A percentile compares a stretch with the other conserved stretches of the same genome.
These are phyloP conservation scores for Paramormyrops kingsleyae DNA, from an alignment of 2,113 vertebrate genomes.

Conservation along the genomic window DNA sequence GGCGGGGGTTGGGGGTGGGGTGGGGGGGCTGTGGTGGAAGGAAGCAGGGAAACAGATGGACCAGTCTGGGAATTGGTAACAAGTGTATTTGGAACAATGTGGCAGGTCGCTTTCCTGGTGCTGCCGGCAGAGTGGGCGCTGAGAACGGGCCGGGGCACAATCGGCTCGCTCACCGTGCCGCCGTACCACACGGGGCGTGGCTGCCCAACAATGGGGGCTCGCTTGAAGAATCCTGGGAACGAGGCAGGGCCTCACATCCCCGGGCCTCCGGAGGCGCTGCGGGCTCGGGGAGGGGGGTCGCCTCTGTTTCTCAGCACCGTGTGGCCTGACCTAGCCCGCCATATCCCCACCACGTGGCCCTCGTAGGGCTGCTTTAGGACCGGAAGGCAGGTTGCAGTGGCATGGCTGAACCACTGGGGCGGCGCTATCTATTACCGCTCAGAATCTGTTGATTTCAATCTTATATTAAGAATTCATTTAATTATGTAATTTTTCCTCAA, in stretches of 20 bases:
- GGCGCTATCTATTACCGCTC: not conserved
- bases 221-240: conserved; percentile 78
- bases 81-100: conserved; percentile 61
- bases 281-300: not conserved
- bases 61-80: conserved; percentile 58
- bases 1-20: conserved; percentile 34
- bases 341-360: not conserved
- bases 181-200: conserved; percentile 37
- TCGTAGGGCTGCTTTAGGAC: not conserved
- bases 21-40: conserved; percentile 65
- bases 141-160: conserved; percentile 58
- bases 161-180: conserved; percentile 63
- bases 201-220: conserved; percentile 61
- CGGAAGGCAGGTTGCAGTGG: not conserved
- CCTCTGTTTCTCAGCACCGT: not conserved
- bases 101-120: conserved; percentile 55
- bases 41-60: conserved; percentile 76
- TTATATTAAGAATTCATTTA: not conserved
- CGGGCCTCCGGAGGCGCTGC: conserved; percentile 7
- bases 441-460: not conserved
- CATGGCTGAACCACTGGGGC: not conserved
- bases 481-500: not conserved
- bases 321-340: not conserved
- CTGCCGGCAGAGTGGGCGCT: conserved; percentile 34
- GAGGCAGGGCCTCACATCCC: conserved; percentile 55